Conservation (phyloP, 2,113 vertebrate species). For the Pangasianodon hypophthalmus region DNA sequence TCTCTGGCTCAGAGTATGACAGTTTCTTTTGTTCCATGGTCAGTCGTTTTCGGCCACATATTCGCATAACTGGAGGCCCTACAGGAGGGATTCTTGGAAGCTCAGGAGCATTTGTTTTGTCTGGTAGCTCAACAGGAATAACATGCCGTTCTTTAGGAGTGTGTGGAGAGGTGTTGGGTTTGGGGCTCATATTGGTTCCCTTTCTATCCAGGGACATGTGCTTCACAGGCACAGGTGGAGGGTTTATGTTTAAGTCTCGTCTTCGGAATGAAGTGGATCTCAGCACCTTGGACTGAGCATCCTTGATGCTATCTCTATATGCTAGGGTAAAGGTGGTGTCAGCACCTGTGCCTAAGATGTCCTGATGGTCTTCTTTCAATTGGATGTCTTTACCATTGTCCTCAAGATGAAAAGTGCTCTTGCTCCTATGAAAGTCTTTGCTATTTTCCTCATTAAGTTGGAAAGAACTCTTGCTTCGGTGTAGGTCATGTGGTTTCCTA, state of each 20-base stretch:
- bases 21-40: constrained; percentile 88
- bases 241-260: constrained; percentile 74
- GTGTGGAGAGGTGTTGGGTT: constrained; percentile 73
- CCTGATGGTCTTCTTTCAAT: constrained; percentile 67
- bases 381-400: constrained; percentile 67
- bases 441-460: constrained; percentile 73
- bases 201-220: constrained; percentile 73
- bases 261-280: constrained; percentile 87
- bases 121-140: constrained; percentile 70
- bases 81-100: constrained; percentile 63
- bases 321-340: constrained; percentile 78
- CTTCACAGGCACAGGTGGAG: constrained; percentile 58
- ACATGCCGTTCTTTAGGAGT: constrained; percentile 84
- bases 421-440: constrained; percentile 77
- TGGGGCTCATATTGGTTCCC: constrained; percentile 72
- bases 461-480: constrained; percentile 83
- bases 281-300: constrained; percentile 85
- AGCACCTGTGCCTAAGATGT: constrained; percentile 62
- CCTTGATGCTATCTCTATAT: constrained; percentile 89
- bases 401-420: constrained; percentile 82
- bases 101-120: constrained; percentile 59
- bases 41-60: constrained; percentile 85
- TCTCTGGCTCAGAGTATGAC: constrained; percentile 93
- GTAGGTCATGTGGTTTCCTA: constrained; percentile 65
- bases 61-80: constrained; percentile 66